These are phyloP conservation scores for Empidonax alnorum DNA, from an alignment of 2,113 vertebrate genomes.

Conservation along the genomic window DNA sequence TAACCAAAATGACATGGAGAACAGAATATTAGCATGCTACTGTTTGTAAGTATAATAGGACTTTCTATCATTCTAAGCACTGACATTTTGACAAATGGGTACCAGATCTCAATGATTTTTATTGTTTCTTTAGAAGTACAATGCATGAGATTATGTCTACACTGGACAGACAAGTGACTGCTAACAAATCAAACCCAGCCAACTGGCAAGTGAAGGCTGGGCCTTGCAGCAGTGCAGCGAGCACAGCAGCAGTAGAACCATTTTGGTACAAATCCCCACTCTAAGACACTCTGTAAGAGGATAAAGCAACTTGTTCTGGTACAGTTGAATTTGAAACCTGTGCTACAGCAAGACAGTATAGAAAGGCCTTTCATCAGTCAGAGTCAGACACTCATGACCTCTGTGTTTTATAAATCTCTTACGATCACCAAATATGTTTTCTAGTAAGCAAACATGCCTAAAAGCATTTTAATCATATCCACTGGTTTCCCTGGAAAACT, in stretches of 20 bases:
- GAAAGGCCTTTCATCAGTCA: not conserved
- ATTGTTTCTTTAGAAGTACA: slow-evolving; percentile 17
- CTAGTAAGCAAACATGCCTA: not conserved
- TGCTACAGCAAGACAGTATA: not conserved
- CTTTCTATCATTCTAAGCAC: not conserved
- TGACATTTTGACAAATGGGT: not conserved
- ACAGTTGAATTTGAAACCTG: not conserved
- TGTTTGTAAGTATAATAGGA: not conserved
- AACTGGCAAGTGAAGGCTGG: not conserved
- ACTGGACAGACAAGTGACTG: not conserved
- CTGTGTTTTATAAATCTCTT: not conserved
- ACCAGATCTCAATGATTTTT: not conserved
- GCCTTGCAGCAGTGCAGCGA: not conserved
- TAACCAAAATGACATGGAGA: not conserved
- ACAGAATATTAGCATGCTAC: not conserved
- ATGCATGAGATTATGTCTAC: not conserved
- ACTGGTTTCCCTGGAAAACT: not conserved
- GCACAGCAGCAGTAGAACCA: not conserved
- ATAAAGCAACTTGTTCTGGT: not conserved
- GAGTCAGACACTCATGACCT: not conserved
- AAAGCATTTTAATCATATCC: not conserved
- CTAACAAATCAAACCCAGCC: not conserved
- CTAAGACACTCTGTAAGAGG: not conserved
- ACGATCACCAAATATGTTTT: not conserved
- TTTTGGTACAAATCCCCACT: not conserved